These are phyloP conservation scores for Corythoichthys intestinalis DNA, from an alignment of 2,113 vertebrate genomes.

Conservation along the genomic window DNA sequence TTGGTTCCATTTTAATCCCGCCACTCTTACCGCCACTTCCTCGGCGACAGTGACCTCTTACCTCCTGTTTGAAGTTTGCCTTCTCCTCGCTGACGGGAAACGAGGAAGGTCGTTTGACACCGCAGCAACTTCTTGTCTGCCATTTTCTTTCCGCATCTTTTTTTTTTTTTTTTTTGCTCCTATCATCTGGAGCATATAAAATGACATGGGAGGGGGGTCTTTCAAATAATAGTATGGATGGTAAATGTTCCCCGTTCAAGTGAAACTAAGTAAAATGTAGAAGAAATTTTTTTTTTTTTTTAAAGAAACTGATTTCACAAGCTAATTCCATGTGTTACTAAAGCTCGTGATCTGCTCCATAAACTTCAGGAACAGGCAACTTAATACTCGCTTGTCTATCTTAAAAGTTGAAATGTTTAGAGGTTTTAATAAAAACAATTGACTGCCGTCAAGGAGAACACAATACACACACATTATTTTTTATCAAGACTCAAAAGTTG, in stretches of 20 bases:
- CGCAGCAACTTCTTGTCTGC: neutral
- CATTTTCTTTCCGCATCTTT: neutral
- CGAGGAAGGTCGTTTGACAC: neutral
- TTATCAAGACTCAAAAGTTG: neutral
- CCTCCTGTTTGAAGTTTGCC: constrained; percentile 35
- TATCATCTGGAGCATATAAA: neutral
- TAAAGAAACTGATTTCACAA: neutral
- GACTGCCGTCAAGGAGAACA: neutral
- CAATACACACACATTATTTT: neutral
- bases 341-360: neutral
- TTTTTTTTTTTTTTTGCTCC: neutral
- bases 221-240: neutral
- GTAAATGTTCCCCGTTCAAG: neutral
- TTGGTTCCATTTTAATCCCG: constrained; percentile 63
- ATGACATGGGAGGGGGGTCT: neutral
- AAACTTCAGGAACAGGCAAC: neutral
- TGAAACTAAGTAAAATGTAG: neutral
- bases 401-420: neutral
- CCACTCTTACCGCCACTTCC: constrained; percentile 51
- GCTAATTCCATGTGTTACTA: neutral
- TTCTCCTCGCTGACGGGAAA: neutral
- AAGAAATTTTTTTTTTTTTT: neutral
- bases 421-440: neutral
- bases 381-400: neutral
- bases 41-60: constrained; percentile 49